Evolutionary conservation across 2,888 invertebrate genomes (phyloP), one percentile per base, ranked within the genome.

Genomic region (Oegoconia quadripuncta): DNA sequence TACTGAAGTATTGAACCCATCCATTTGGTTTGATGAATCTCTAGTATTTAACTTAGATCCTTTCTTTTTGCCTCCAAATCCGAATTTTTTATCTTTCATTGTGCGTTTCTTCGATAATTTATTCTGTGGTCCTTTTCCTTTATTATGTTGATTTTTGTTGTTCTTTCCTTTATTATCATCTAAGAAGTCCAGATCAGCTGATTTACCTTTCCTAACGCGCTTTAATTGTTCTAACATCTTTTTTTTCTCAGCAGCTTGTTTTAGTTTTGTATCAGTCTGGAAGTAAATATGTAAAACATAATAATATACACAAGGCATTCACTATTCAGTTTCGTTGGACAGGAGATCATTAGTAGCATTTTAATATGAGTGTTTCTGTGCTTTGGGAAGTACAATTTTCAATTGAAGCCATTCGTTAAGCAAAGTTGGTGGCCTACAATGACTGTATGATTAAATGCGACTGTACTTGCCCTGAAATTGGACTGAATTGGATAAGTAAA

Each of bases 61-160:
- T 63, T 94, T 93, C 84, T 99, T 99, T 71, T 96, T 97, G 0
- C 98, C 98, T 20, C 99, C 98, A 79, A 95, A 97, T 1, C 99
- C 98, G 80, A 93, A 99, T 72, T 95, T 97, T 40, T 92, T 89
- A 67, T 97, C 93, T 66, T 95, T 96, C 60, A 89, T 86, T 46
- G 91, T 89, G 48, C 93, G 87, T 69, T 75, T 82, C 43, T 79
- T 84, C 9, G 74, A 50, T 26, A 78, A 59, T 55, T 83, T 87
- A 3, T 75, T 82, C 23, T 81, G 74, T 6, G 59, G 54, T 1
- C 68, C 39, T 50, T 65, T 41, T 27, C 67, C 53, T 59, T 74
- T 64, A 25, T 50, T 68, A 35, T 72, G 73, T 15, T 52, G 64
- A 29, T 62, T 64, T 41, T 74, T 74, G 1, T 73, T 72, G 37